These are phyloP conservation scores for Alethe diademata DNA, from an alignment of 2,113 vertebrate species.

Conservation along the genomic window DNA sequence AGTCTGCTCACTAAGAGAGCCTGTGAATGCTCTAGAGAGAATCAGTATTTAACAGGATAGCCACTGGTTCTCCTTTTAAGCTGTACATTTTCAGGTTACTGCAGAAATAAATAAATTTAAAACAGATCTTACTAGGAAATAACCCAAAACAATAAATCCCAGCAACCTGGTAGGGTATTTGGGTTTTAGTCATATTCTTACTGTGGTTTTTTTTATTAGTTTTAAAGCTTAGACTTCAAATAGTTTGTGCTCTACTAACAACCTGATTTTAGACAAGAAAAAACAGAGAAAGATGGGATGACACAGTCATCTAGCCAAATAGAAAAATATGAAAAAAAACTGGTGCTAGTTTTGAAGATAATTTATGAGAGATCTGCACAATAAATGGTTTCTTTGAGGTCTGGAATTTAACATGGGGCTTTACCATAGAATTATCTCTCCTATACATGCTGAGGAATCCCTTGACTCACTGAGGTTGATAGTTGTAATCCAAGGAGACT, in stretches of 20 bases:
- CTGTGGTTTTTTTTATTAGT: not conserved
- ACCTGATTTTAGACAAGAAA: not conserved
- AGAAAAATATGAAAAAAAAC: not conserved
- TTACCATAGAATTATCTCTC: not conserved
- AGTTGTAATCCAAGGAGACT: not conserved
- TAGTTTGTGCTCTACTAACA: not conserved
- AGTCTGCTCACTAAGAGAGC: not conserved
- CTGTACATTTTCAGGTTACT: not conserved
- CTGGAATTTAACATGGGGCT: not conserved
- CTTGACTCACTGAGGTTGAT: not conserved
- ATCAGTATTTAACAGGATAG: not conserved
- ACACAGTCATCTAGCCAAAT: not conserved
- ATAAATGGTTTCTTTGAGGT: not conserved
- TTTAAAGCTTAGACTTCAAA: not conserved
- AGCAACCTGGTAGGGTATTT: not conserved
- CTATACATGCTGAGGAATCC: not conserved
- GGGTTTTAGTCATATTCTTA: not conserved
- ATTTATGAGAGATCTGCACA: not conserved
- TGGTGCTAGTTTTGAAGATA: not conserved
- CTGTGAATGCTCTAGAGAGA: not conserved
- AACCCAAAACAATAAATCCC: not conserved
- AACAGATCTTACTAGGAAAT: not conserved
- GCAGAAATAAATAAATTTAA: not conserved
- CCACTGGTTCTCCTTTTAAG: not conserved
- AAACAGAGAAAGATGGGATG: not conserved